Base-by-base conservation (phyloP, 2,888 invertebrate genomes). In the Tetragnatha montana region DNA sequence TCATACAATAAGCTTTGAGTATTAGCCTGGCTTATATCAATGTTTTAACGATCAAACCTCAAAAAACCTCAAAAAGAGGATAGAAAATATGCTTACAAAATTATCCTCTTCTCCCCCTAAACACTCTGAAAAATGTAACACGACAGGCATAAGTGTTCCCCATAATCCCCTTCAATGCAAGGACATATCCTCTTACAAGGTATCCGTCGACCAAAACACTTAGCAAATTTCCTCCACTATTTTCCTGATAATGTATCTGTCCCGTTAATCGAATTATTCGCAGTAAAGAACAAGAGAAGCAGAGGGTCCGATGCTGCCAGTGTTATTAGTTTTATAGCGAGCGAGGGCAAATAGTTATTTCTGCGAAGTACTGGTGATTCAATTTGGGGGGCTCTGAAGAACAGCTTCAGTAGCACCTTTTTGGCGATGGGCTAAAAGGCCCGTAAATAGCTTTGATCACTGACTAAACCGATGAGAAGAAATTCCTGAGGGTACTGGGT, bases 401-500 rank as follows among this genome's bases (percentile, higher is more conserved):
- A 60, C 12, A 60, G 60, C 60, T 60, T 60, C 60, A 60, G 60
- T 60, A 60, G 60, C 60, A 60, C 60, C 60, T 60, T 60, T 60
- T 60, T 60, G 35, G 60, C 17, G 60, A 17, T 12, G 17, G 60
- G 17, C 60, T 60, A 60, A 60, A 60, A 60, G 60, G 60, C 60
- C 60, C 60, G 60, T 60, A 60, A 60, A 60, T 60, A 60, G 60
- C 60, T 60, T 60, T 60, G 60, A 60, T 60, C 60, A 60, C 60
- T 17, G 60, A 60, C 60, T 17, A 17, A 60, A 60, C 17, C 60
- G 60, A 60, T 60, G 17, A 60, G 6, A 60, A 60, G 60, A 60
- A 60, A 35, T 35, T 35, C 60, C 17, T 17, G 17, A 60, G 14
- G 60, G 60, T 60, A 10, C 4, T 10, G 6, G 60, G 35, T 1